Conservation (phyloP, 64 coral and sea anemone species). For the Pocillopora verrucosa region DNA sequence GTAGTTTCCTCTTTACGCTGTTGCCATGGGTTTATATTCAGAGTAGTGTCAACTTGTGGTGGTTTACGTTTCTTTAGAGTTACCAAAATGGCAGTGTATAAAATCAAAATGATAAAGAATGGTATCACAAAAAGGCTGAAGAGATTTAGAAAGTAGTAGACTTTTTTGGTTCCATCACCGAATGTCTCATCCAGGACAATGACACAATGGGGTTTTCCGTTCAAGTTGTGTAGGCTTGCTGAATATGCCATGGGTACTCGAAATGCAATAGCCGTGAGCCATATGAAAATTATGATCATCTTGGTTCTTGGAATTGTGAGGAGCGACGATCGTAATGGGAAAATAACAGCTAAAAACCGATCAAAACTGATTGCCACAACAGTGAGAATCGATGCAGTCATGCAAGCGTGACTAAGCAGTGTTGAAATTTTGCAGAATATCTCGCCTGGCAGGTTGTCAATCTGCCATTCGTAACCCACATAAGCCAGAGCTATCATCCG, state of each 20-base stretch:
- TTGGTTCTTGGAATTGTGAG: slow-evolving; percentile 4
- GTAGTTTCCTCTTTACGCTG: not conserved
- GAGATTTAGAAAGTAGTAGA: not conserved
- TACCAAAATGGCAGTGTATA: slow-evolving; percentile 2
- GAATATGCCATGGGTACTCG: slow-evolving; percentile 27
- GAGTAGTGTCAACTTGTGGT: not conserved
- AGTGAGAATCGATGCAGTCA: slow-evolving; percentile 58
- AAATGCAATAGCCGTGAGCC: slow-evolving; percentile 9
- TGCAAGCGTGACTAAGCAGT: slow-evolving; percentile 23
- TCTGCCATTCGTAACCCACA: slow-evolving; percentile 36
- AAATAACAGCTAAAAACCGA: slow-evolving; percentile 60
- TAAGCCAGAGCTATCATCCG: slow-evolving; percentile 10
- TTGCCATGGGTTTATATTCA: not conserved
- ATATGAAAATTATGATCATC: not conserved
- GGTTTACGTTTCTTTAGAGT: not conserved
- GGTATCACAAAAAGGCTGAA: not conserved
- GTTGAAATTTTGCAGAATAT: slow-evolving; percentile 40
- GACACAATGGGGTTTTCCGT: not conserved
- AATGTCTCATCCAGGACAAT: not conserved
- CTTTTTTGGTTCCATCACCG: not conserved
- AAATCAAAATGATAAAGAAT: not conserved
- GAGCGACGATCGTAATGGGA: not conserved
- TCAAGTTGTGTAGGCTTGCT: not conserved
- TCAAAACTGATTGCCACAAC: slow-evolving; percentile 60
- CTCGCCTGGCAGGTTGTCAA: not conserved